Evolutionary conservation across 2,797 vertebrate species (phyloP).

Genomic region (Bovichtus variegatus): DNA sequence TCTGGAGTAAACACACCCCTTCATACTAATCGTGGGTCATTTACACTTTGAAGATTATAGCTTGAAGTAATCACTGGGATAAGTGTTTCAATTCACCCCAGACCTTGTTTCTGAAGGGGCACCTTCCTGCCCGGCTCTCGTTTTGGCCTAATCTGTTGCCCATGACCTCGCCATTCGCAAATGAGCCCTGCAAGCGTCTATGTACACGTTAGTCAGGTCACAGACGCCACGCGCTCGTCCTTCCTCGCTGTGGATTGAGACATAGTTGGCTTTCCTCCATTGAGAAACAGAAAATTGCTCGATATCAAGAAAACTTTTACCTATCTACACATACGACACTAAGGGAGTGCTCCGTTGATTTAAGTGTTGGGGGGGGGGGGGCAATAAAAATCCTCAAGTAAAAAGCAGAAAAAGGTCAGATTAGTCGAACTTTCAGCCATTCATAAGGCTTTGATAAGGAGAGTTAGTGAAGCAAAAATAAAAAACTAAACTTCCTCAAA

Average conservation of each 20-base stretch:
- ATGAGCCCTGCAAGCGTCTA: conserved; percentile 60
- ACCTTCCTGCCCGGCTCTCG: background rate
- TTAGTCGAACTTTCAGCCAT: conserved; percentile 83
- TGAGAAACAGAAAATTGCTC: conserved; percentile 71
- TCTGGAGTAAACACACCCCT: conserved; percentile 22
- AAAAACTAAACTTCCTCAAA: conserved; percentile 75
- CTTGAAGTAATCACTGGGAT: conserved; percentile 16
- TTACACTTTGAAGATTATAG: conserved; percentile 37
- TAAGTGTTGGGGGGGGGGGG: conserved; percentile 69
- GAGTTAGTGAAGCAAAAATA: conserved; percentile 88
- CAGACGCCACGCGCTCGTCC: conserved; percentile 40
- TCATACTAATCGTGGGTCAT: conserved; percentile 23
- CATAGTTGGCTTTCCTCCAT: conserved; percentile 77
- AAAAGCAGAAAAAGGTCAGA: conserved; percentile 76
- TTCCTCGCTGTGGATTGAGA: conserved; percentile 72
- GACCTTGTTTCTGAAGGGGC: conserved; percentile 13
- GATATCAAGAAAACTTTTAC: conserved; percentile 76
- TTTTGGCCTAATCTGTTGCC: conserved; percentile 47
- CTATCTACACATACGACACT: conserved; percentile 83
- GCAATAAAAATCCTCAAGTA: conserved; percentile 81
- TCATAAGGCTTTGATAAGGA: conserved; percentile 85
- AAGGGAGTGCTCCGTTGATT: conserved; percentile 83
- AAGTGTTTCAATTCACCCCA: conserved; percentile 14
- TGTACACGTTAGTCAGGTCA: conserved; percentile 67
- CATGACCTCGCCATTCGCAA: conserved; percentile 44